Conservation (phyloP, 2,797 vertebrate genomes). For the Cossypha heuglini region DNA sequence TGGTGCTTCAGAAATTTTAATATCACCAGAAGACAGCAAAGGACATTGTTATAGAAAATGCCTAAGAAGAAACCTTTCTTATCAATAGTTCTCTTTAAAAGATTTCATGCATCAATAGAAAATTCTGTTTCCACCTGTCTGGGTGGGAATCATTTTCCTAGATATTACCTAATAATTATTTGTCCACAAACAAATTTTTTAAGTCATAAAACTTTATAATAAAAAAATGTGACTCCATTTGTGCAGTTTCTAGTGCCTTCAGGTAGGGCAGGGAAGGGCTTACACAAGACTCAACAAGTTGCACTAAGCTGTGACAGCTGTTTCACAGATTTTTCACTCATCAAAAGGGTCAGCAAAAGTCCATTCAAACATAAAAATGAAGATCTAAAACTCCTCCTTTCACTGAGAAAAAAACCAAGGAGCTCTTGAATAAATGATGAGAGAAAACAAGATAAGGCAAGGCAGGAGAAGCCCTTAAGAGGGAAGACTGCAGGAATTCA, state of each 20-base stretch:
- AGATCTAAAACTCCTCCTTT: background rate
- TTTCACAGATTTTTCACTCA: background rate
- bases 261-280: background rate
- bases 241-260: background rate
- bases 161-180: background rate
- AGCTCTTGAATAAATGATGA: background rate
- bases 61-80: background rate
- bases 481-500: background rate
- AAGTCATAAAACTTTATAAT: background rate
- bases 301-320: background rate
- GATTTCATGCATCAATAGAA: background rate
- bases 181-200: background rate
- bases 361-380: background rate
- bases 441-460: background rate
- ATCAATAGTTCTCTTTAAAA: background rate
- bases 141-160: background rate
- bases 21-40: background rate
- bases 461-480: background rate
- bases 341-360: background rate
- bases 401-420: background rate
- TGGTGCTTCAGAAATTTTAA: background rate
- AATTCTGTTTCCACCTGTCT: background rate
- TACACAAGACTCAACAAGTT: background rate
- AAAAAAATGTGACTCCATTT: background rate
- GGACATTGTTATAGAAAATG: background rate